Conservation (phyloP, 2,888 invertebrate genomes). For the Plutella xylostella region DNA sequence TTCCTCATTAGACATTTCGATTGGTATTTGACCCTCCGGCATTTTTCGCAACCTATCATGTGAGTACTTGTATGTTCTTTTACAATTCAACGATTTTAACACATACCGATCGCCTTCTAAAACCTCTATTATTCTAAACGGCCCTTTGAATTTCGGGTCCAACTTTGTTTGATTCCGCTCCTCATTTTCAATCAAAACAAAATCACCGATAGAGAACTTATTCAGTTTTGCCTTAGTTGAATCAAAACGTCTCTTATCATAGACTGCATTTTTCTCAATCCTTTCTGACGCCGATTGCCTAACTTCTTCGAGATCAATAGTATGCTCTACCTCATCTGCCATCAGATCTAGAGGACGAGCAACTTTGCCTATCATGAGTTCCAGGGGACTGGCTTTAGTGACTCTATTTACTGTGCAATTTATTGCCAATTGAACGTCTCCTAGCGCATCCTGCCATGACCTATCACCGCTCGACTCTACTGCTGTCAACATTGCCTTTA, state of each 20-base stretch:
- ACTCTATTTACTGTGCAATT: no score
- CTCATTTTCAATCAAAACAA: slow-evolving; percentile 17
- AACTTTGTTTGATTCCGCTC: slow-evolving; percentile 20
- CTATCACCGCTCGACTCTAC: no score
- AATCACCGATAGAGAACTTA: slow-evolving; percentile 16
- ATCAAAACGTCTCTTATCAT: slow-evolving; percentile 16
- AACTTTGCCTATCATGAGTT: no score
- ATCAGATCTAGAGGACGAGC: no score
- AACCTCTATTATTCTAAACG: slow-evolving; percentile 16
- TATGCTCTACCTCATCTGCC: no score
- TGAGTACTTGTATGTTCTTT: slow-evolving; percentile 7
- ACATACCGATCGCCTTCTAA: slow-evolving; percentile 17
- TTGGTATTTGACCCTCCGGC: slow-evolving; percentile 1
- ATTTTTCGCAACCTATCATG: slow-evolving; percentile 4
- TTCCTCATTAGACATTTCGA: background rate
- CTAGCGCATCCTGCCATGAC: no score
- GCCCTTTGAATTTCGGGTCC: slow-evolving; percentile 19
- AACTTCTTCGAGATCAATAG: no score
- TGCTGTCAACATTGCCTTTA: no score
- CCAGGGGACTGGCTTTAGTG: no score
- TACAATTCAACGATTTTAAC: slow-evolving; percentile 12
- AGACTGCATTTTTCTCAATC: background rate
- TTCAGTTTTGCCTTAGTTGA: slow-evolving; percentile 12
- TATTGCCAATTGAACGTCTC: no score
- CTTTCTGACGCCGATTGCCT: no score